Base-by-base conservation (phyloP, 2,113 vertebrate species). In the Poeciliopsis turrubarensis region DNA sequence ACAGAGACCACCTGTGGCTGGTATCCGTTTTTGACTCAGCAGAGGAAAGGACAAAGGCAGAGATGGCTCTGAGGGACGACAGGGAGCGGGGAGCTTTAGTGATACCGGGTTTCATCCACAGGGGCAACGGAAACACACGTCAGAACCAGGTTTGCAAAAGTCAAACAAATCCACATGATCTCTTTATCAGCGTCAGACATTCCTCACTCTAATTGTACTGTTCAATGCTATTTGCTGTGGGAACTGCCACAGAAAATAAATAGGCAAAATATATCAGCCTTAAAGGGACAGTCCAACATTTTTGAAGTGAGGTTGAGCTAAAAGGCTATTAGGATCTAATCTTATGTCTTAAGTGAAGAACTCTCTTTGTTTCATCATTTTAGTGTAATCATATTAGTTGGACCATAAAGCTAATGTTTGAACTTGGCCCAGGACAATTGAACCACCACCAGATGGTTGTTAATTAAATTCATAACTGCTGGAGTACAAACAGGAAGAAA, bases 1-100 rank as follows among this genome's bases (percentile, higher is more conserved):
- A 73, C 76, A 75, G 60, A 79, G 81, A 91, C 87, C 89, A 92
- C 91, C 89, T 92, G 87, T 92, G 91, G 91, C 80, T 89, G 82
- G 57, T 78, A 82, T 81, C 81, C 84, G 85, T 85, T 87, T 91
- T 88, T 84, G 86, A 83, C 88, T 89, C 83, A 0, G 78, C 74
- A 76, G 76, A 77, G 85, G 87, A 89, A 89, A 89, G 89, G 89
- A 87, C 87, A 92, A 91, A 91, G 85, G 85, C 90, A 89, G 75
- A 88, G 79, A 89, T 86, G 81, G 77, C 89, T 80, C 61, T 75
- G 85, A 87, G 88, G 78, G 65, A 19, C 80, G 82, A 80, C 39
- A 51, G 63, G 64, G 51, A 30, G 13, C 39, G 51, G 60, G 66
- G 41, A 30, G 13, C 32, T 72, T 72, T 37, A 62, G 67, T 44